These are phyloP conservation scores for Pyrrhosoma nymphula DNA, from an alignment of 2,888 invertebrate species.

Conservation along the genomic window DNA sequence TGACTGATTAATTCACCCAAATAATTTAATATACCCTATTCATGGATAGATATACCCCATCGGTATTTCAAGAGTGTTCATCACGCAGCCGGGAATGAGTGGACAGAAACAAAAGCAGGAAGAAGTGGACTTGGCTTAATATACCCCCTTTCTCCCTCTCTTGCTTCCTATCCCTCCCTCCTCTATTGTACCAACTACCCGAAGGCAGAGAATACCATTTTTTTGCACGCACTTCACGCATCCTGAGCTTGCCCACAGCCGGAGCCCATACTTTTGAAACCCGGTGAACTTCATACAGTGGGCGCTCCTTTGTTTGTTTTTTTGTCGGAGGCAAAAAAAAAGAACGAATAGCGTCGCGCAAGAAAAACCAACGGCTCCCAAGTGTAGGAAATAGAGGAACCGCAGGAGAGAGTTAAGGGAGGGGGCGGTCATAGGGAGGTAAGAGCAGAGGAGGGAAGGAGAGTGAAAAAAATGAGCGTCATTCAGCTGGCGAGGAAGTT, in stretches of 20 bases:
- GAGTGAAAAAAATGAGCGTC: background rate
- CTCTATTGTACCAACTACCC: background rate
- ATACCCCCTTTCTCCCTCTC: background rate
- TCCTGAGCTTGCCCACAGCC: background rate
- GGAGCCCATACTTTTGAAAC: background rate
- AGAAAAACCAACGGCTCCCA: background rate
- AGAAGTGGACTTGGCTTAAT: too few species aligned
- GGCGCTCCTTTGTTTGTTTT: background rate
- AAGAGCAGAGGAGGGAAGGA: background rate
- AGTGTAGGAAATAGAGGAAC: background rate
- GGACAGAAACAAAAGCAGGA: background rate
- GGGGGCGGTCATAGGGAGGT: too few species aligned
- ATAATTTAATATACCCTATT: too few species aligned
- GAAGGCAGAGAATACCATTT: background rate
- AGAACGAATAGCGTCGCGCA: background rate
- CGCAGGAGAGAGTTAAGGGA: too few species aligned
- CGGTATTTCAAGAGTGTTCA: background rate
- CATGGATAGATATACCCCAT: too few species aligned
- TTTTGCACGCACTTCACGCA: conserved; percentile 28
- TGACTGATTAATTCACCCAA: too few species aligned
- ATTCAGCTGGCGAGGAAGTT: background rate
- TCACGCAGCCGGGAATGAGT: background rate
- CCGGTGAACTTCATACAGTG: background rate
- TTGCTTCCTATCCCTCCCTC: background rate
- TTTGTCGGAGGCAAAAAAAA: background rate